These are phyloP conservation scores for Aulostomus chinensis DNA, from an alignment of 2,797 vertebrate species.

Conservation along the genomic window DNA sequence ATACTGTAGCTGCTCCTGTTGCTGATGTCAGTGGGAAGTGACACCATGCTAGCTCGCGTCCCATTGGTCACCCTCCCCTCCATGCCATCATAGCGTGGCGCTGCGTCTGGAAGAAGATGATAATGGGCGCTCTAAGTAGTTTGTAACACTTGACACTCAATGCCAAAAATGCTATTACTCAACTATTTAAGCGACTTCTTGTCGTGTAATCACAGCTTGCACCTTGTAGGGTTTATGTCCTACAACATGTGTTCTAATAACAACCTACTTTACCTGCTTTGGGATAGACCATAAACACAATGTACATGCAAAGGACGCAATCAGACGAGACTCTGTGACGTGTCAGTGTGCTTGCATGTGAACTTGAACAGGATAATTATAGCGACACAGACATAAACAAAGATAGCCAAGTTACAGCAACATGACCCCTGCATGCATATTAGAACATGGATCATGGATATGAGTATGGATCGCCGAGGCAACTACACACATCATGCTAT, in stretches of 20 bases:
- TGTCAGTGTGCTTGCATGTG: neutral
- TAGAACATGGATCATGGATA: slow-evolving; percentile 15
- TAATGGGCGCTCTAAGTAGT: slow-evolving; percentile 58
- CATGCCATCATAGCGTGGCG: slow-evolving; percentile 63
- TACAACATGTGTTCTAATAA: slow-evolving; percentile 1
- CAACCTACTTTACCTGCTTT: slow-evolving; percentile 10
- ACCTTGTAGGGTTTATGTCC: slow-evolving; percentile 1
- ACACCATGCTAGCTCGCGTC: slow-evolving; percentile 63
- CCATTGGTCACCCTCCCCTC: slow-evolving; percentile 76
- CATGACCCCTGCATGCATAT: slow-evolving; percentile 42
- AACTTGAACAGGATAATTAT: slow-evolving; percentile 17
- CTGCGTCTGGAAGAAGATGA: slow-evolving; percentile 81
- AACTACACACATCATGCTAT: slow-evolving; percentile 22
- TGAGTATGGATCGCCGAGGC: slow-evolving; percentile 4
- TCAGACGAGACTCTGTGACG: slow-evolving; percentile 9
- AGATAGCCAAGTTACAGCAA: slow-evolving; percentile 2
- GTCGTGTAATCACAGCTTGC: slow-evolving; percentile 7
- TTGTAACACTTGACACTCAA: slow-evolving; percentile 36
- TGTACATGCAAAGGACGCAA: slow-evolving; percentile 27
- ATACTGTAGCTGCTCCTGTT: slow-evolving; percentile 77
- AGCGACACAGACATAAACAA: slow-evolving; percentile 5
- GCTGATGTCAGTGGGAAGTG: slow-evolving; percentile 70
- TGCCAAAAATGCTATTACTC: slow-evolving; percentile 6
- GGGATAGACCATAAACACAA: slow-evolving; percentile 23
- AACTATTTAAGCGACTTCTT: slow-evolving; percentile 4